Evolutionary conservation across 1,140 invertebrate species (phyloP), one percentile per base, ranked within the genome.

Genomic region (Eulimnadia texana): DNA sequence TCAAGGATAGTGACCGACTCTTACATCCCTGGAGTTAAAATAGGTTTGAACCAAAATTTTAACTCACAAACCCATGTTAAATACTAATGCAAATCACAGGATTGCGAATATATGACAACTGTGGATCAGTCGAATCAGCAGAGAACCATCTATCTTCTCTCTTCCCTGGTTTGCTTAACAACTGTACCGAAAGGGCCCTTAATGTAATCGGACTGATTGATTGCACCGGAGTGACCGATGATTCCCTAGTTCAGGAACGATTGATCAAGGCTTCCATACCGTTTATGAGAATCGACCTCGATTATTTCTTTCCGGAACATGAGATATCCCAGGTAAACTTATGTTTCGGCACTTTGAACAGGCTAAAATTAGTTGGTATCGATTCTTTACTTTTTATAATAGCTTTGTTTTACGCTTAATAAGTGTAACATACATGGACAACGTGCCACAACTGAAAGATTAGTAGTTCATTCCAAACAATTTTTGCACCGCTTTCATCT

Each of bases 1-100:
- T 61, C 60, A 3, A 19, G 60, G 33, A 51, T 61, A 20, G 51
- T 61, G n/a, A 61, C 51, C 28, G 60, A 61, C 10, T 54, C 28
- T 42, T 61, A 28, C 19, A 29, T 61, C 22, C 51, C 60, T n/a
- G 60, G 60, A 54, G 53, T 54, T 29, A 11, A 52, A 20, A 19
- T 61, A 54, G 60, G 60, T 61, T 3, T 9, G 33, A 42, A 42
- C 33, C 16, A 42, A 9, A n/a, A n/a, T n/a, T n/a, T n/a, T n/a
- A n/a, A n/a, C n/a, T n/a, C n/a, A n/a, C n/a, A n/a, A n/a, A n/a
- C n/a, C n/a, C n/a, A n/a, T n/a, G n/a, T n/a, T n/a, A n/a, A n/a
- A n/a, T n/a, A n/a, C n/a, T n/a, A n/a, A n/a, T n/a, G n/a, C n/a
- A n/a, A n/a, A n/a, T n/a, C n/a, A 42, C 16, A 42, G 33, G 33